Evolutionary conservation across 2,888 invertebrate genomes (phyloP).

Genomic region (Tyria jacobaeae): DNA sequence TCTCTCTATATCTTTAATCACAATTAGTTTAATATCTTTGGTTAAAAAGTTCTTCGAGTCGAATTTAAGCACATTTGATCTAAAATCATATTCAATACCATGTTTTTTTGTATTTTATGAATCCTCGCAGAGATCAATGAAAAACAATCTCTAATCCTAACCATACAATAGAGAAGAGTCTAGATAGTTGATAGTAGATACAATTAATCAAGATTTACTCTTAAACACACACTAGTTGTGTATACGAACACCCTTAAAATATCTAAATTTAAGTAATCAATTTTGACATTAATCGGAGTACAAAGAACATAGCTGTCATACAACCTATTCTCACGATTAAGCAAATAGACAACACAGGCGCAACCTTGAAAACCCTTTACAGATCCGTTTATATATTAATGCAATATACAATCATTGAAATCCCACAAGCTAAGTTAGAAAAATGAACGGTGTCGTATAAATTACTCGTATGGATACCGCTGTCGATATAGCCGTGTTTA

Average conservation of each 20-base stretch:
- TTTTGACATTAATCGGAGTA: constrained; percentile 49
- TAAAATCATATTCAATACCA: too few relatives aligned
- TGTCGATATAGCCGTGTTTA: constrained; percentile 35
- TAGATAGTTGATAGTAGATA: too few relatives aligned
- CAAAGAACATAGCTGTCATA: constrained; percentile 43
- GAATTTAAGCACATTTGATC: too few relatives aligned
- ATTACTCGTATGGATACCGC: constrained; percentile 34
- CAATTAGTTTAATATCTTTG: too few relatives aligned
- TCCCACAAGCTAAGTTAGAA: constrained; percentile 47
- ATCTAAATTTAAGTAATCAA: constrained; percentile 11
- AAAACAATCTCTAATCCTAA: too few relatives aligned
- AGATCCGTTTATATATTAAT: constrained; percentile 64
- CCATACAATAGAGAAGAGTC: too few relatives aligned
- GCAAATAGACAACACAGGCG: constrained; percentile 27
- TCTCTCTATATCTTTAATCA: too few relatives aligned
- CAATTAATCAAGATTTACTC: not conserved
- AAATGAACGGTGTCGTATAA: constrained; percentile 43
- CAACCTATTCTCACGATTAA: constrained; percentile 49
- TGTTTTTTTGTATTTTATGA: too few relatives aligned
- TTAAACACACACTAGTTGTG: not conserved
- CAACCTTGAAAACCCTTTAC: constrained; percentile 47
- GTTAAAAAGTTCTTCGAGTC: too few relatives aligned
- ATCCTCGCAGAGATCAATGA: too few relatives aligned
- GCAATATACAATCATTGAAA: constrained; percentile 62
- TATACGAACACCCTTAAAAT: constrained; percentile 8